Conservation (phyloP, 2,113 vertebrate species). For the Podiceps cristatus region DNA sequence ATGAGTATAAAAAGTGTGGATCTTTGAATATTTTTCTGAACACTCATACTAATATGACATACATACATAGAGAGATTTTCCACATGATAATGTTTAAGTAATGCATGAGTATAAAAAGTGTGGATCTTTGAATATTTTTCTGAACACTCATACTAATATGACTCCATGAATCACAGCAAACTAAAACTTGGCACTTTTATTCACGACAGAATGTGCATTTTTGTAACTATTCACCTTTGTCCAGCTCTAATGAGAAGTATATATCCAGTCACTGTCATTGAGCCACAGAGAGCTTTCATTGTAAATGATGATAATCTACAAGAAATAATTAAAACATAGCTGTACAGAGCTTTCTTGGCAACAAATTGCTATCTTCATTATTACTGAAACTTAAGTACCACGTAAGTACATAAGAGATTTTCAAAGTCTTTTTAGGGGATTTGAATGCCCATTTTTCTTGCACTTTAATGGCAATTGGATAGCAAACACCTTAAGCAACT, state of each 20-base stretch:
- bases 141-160: not conserved
- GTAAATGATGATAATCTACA: conserved; percentile 3
- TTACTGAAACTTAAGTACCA: not conserved
- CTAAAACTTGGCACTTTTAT: not conserved
- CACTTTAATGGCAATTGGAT: not conserved
- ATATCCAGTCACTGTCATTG: not conserved
- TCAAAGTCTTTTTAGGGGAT: not conserved
- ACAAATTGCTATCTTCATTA: not conserved
- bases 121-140: not conserved
- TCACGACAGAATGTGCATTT: not conserved
- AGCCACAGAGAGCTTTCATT: not conserved
- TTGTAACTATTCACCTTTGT: conserved; percentile 7
- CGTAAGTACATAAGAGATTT: not conserved
- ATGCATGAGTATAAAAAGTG: not conserved
- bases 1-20: not conserved
- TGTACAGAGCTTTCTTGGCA: not conserved
- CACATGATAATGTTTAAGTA: not conserved
- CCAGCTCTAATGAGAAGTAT: conserved; percentile 19
- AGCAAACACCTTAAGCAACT: not conserved
- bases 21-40: not conserved
- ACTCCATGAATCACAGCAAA: not conserved
- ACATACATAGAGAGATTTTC: not conserved
- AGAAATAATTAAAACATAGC: conserved; percentile 15
- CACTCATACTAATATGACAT: not conserved
- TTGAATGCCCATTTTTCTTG: not conserved